Evolutionary conservation across 1,140 invertebrate genomes (phyloP).

Genomic region (Tetragnatha versicolor): DNA sequence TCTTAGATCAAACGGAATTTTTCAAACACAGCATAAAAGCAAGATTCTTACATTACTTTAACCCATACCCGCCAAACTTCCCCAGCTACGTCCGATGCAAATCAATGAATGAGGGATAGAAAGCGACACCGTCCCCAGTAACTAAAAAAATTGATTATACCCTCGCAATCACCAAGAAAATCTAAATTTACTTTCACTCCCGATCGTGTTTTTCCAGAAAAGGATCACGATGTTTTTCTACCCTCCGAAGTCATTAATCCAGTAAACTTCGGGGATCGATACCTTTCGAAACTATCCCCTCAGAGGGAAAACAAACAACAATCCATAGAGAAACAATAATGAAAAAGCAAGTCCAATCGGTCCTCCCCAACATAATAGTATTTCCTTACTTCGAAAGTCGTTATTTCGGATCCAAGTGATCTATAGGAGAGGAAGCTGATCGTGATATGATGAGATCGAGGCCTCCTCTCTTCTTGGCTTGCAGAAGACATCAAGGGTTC

Average conservation of each 20-base stretch:
- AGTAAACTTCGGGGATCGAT: conserved; percentile 32
- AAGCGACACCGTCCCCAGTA: background rate
- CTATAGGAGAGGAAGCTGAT: conserved; percentile 29
- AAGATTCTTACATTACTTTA: too few relatives aligned
- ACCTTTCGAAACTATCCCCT: conserved; percentile 42
- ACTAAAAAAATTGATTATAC: conserved; percentile 31
- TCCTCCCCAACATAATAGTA: conserved; percentile 10
- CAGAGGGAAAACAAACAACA: conserved; percentile 17
- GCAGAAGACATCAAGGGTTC: too few relatives aligned
- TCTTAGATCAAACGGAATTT: too few relatives aligned
- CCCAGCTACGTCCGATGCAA: too few relatives aligned
- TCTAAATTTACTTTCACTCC: conserved; percentile 49
- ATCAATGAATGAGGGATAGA: too few relatives aligned
- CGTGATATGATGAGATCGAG: conserved; percentile 32
- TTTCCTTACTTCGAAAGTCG: conserved; percentile 27
- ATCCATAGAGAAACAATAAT: background rate
- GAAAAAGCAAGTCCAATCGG: background rate
- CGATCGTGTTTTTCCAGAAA: conserved; percentile 14
- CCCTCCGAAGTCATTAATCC: conserved; percentile 47
- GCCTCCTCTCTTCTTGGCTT: too few relatives aligned
- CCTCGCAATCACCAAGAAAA: background rate
- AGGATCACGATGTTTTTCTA: too few relatives aligned
- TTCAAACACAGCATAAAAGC: too few relatives aligned
- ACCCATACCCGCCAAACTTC: too few relatives aligned
- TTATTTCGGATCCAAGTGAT: conserved; percentile 33